Percentiles rank a stretch among this genome's conserved stretches.
These are phyloP conservation scores for Gallinago undulata DNA, from an alignment of 2,113 vertebrate species.

Conservation along the genomic window DNA sequence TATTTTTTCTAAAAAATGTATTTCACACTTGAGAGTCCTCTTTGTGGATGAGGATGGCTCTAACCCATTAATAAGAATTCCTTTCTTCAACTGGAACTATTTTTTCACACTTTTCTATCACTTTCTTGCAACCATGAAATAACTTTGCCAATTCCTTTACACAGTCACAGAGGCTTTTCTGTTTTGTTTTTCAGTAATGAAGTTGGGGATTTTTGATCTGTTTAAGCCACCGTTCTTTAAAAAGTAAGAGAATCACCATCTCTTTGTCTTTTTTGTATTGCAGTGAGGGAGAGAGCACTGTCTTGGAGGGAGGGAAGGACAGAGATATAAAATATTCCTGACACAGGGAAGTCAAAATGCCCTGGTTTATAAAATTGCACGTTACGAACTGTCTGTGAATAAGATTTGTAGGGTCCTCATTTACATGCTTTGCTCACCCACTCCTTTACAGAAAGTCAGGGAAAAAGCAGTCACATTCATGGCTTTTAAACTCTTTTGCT, in stretches of 20 bases:
- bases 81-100: not conserved
- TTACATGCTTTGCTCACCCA: not conserved
- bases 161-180: not conserved
- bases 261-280: not conserved
- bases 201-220: not conserved
- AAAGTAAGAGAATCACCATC: not conserved
- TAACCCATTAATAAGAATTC: not conserved
- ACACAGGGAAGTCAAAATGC: not conserved
- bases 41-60: not conserved
- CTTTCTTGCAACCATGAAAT: constrained; percentile 19
- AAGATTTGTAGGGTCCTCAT: not conserved
- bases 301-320: not conserved
- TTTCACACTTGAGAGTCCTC: constrained; percentile 3
- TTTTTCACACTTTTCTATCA: not conserved
- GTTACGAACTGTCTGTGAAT: not conserved
- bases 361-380: not conserved
- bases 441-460: not conserved
- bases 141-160: not conserved
- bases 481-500: not conserved
- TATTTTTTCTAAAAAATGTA: constrained; percentile 12
- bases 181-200: not conserved
- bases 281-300: not conserved
- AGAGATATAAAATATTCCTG: not conserved
- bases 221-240: not conserved
- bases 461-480: not conserved